These are phyloP conservation scores for Drosophila kanapiae DNA, from an alignment of 1,140 invertebrate species.

Conservation along the genomic window DNA sequence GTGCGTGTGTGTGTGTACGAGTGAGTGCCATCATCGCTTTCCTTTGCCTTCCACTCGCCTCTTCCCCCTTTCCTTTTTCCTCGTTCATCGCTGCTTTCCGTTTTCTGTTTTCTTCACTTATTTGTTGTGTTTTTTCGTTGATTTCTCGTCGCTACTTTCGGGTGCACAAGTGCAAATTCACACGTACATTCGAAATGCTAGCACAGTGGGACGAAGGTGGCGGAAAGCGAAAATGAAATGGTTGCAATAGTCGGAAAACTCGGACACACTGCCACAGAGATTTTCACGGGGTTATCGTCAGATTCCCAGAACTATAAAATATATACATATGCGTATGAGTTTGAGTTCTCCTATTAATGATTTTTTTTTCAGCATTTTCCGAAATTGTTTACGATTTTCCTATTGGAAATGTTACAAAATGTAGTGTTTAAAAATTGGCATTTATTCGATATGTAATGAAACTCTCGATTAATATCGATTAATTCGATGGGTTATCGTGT, in stretches of 20 bases:
- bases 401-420: not conserved
- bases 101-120: conserved; percentile 65
- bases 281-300: not conserved
- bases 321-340: not conserved
- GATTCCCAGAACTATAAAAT: not conserved
- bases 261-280: no score
- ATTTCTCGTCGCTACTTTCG: conserved; percentile 52
- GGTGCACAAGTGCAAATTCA: conserved; percentile 82
- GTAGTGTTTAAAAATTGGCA: not conserved
- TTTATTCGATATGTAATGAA: not conserved
- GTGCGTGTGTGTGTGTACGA: conserved; percentile 27
- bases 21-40: conserved; percentile 71
- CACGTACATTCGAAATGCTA: conserved; percentile 77
- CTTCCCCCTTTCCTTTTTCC: conserved; percentile 6
- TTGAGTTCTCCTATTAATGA: not conserved
- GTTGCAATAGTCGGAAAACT: not conserved
- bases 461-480: not conserved
- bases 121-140: conserved; percentile 52
- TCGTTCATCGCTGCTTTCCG: conserved; percentile 52
- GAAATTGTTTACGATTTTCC: no score
- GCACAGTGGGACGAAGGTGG: conserved; percentile 67
- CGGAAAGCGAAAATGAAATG: conserved; percentile 4
- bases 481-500: not conserved
- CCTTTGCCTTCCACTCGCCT: conserved; percentile 29
- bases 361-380: no score